Conservation (phyloP, 2,113 vertebrate genomes). For the Saiga tatarica region DNA sequence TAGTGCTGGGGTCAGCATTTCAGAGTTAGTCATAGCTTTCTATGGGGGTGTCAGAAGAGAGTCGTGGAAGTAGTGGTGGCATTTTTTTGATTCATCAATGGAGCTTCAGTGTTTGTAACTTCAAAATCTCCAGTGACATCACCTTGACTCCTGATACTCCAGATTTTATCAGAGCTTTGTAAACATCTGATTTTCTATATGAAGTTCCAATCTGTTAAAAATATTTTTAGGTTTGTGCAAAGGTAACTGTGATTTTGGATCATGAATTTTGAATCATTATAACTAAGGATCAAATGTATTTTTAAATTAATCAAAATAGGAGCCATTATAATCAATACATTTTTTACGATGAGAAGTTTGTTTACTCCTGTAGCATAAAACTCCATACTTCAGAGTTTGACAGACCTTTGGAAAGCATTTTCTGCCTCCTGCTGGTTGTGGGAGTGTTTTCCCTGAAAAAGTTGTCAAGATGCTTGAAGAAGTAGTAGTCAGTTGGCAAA, state of each 20-base stretch:
- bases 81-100: not conserved
- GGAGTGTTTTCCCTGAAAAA: not conserved
- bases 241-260: not conserved
- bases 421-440: not conserved
- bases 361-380: not conserved
- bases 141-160: not conserved
- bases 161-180: not conserved
- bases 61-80: not conserved
- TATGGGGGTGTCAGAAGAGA: not conserved
- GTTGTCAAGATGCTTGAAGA: not conserved
- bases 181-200: not conserved
- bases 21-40: not conserved
- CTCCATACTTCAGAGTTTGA: not conserved
- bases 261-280: not conserved
- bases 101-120: not conserved
- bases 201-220: not conserved
- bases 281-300: not conserved
- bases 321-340: not conserved
- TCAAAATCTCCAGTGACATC: not conserved
- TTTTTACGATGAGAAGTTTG: not conserved
- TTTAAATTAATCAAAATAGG: not conserved
- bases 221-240: not conserved
- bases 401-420: not conserved
- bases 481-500: not conserved
- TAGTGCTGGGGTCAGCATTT: not conserved